Conservation (phyloP, 2,797 vertebrate species). For the Rhinatrema bivittatum region DNA sequence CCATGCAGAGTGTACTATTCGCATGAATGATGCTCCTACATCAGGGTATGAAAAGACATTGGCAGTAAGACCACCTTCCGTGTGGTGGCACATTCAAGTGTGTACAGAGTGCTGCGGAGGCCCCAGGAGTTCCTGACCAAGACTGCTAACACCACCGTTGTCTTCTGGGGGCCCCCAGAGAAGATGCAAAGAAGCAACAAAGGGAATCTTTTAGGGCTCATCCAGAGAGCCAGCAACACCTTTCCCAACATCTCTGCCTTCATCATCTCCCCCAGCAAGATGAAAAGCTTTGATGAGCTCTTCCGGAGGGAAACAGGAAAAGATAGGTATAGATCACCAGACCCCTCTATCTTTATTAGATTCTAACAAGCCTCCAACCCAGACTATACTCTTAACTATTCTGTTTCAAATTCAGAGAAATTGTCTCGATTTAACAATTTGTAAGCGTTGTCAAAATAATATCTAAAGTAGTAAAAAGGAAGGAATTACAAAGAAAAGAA, state of each 20-base stretch:
- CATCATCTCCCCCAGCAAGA: conserved; percentile 69
- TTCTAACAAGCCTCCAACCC: no score
- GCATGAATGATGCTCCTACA: conserved; percentile 94
- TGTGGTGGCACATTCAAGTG: conserved; percentile 90
- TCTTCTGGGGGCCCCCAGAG: conserved; percentile 88
- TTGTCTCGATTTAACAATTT: no score
- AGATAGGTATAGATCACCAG: conserved; percentile 67
- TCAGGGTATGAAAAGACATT: conserved; percentile 70
- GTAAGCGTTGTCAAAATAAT: no score
- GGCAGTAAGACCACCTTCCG: conserved; percentile 85
- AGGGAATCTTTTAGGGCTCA: conserved; percentile 72
- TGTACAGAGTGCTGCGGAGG: conserved; percentile 76
- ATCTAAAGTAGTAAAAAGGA: no score
- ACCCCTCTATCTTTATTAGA: neutral
- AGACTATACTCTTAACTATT: no score
- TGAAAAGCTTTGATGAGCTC: conserved; percentile 83
- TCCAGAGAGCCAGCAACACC: conserved; percentile 73
- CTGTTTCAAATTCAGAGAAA: no score
- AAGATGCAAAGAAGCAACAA: conserved; percentile 80
- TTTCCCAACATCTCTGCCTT: conserved; percentile 80
- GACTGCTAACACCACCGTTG: conserved; percentile 61
- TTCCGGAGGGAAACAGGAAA: conserved; percentile 87
- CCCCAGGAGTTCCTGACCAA: conserved; percentile 81
- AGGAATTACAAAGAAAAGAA: no score
- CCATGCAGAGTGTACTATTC: conserved; percentile 78